Base-by-base conservation (phyloP, 53 echinoderm and acorn worm species). In the Temnopleurus reevesii region DNA sequence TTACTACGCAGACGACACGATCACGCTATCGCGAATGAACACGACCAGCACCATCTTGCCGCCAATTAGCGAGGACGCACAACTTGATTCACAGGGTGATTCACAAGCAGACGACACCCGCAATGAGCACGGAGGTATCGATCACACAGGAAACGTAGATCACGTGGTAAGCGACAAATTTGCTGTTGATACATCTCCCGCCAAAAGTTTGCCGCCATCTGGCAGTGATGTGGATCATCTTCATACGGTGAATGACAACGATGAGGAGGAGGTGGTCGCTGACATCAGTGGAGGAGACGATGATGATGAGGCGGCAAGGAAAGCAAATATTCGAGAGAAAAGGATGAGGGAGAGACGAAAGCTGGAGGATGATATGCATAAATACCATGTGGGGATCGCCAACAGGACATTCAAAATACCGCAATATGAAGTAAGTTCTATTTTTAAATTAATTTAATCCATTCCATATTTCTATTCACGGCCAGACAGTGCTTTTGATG, bases 371-470 rank as follows among this genome's bases (percentile, higher is more conserved):
- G 88, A 87, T 53, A 66, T 87, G 66, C 88, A 87, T 55, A 87
- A 87, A 66, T 97, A 95, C 84, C 97, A 95, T 76, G 88, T 97
- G 15, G 94, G 97, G 12, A 95, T 95, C 25, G 89, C 94, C 19
- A 93, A 94, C 21, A 89, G 94, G 55, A 55, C 91, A 0, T 92
- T 92, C 46, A 95, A 81, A 17, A 76, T 97, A 49, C 97, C 97
- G 5, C 89, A 93, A 31, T 93, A 92, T 55, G 88, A 92, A 18
- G 84, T 87, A 66, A 51, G 64, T 35, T 45, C 12, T 18, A 7
- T n/a, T 9, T 38, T 71, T 26, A n/a, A n/a, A n/a, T n/a, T n/a
- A n/a, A n/a, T n/a, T n/a, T n/a, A n/a, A n/a, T n/a, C n/a, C n/a
- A n/a, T n/a, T n/a, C n/a, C n/a, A n/a, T n/a, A n/a, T n/a, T n/a